Evolutionary conservation across 1,140 invertebrate species (phyloP), one percentile per base, ranked within the genome.

Genomic region (Phocides pigmalion): DNA sequence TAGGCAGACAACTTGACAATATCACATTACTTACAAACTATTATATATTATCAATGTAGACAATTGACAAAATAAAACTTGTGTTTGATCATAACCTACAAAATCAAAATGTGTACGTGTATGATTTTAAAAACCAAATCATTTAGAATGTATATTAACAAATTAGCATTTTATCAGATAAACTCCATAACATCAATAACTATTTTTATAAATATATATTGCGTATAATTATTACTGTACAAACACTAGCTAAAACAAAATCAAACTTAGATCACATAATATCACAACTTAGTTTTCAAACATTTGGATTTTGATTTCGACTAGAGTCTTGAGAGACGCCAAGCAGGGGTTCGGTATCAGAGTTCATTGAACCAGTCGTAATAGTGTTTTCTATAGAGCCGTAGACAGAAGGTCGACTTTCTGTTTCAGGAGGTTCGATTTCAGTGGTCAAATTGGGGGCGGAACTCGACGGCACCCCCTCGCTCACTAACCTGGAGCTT

Each of bases 401-500:
- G 53, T 91, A 91, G 0, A 75, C 72, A 0, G 84, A 81, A 0
- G 84, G 78, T 37, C 81, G 51, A 1, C 82, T 47, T 17, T 89
- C 84, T 0, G 83, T 79, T 4, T 78, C 35, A 0, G 83, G 80
- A 4, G 77, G 71, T 46, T 85, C 81, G 0, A 76, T 66, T 20
- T 89, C 89, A 3, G 84, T 66, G 0, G 79, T 81, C 15, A 89
- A 59, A 17, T 82, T 86, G 0, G 87, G 87, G 0, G 82, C 84
- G 0, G 90, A 92, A 51, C 81, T 91, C 0, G 87, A 88, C 3
- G 87, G 72, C 0, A 66, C 72, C 1, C 78, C 70, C 14, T 91
- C 88, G 11, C 63, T 77, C 15, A 92, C 78, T n/a, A 92, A 68
- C 63, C 90, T 79, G 0, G 92, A 86, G 62, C 82, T 92, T 65